Base-by-base conservation (phyloP, 2,113 vertebrate genomes). In the Toxostoma redivivum region DNA sequence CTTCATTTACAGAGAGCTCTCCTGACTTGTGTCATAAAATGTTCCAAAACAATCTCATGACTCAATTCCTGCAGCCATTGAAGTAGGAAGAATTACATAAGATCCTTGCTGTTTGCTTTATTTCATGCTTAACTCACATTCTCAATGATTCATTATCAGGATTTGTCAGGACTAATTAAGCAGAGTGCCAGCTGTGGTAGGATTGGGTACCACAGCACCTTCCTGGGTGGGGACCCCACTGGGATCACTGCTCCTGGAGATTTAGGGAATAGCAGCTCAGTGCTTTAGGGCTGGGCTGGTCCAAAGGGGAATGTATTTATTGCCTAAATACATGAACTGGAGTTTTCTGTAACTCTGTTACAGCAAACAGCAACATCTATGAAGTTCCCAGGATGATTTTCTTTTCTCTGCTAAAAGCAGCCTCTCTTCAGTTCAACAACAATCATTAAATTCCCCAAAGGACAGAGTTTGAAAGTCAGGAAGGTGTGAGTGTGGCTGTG, bases 111-210 rank as follows among this genome's bases (percentile, higher is more conserved):
- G 20, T 51, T 88, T 70, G 86, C 67, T 88, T 77, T 51, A 35
- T 81, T 70, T 81, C 69, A 12, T 84, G 86, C 50, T 70, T 85
- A 90, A 79, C 70, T 92, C 81, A 20, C 16, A 31, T 65, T 89
- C 81, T 57, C 92, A 91, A 15, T 92, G 93, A 95, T 89, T 97
- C 86, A 79, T 90, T 90, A 96, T 62, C 53, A 56, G 70, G 92
- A 17, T 84, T 94, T 89, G 89, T 79, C 94, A 94, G 86, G 78
- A 89, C 81, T 92, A 72, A 92, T 94, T 89, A 93, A 85, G 86
- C 58, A 40, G 84, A 61, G 78, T 38, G 74, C 78, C 87, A 82
- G 91, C 94, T 87, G 91, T 57, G 91, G 20, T 4, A 16, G 73
- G 11, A 1, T 8, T 79, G 67, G 81, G 33, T 40, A 23, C 24